Base-by-base conservation (phyloP, 2,888 invertebrate species). In the Petrophora chlorosata region DNA sequence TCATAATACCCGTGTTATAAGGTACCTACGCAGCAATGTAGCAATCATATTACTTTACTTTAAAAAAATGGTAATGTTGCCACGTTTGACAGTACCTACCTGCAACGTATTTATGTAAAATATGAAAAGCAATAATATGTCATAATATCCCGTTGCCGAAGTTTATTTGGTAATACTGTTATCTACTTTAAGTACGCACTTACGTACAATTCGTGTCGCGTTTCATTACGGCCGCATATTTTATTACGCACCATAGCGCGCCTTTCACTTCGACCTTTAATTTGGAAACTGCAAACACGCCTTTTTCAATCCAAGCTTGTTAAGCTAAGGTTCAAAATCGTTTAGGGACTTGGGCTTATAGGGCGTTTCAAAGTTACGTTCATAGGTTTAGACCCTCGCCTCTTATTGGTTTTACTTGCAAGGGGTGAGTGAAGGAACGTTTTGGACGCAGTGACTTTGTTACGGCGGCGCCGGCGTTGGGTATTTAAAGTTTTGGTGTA, bases 361-460 rank as follows among this genome's bases (percentile, higher is more conserved):
- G 77, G 84, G 78, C 85, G 80, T 87, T 85, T 71, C 76, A 68
- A 38, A 59, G 63, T 60, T 70, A 58, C 63, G 59, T 58, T 58
- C 67, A 67, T 72, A 63, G 63, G 68, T 71, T 65, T 55, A 74
- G 80, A 85, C 82, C 82, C 86, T 83, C 77, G 79, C 80, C 72
- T 84, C 85, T 88, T 85, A 90, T 90, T 90, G 89, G 89, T 83
- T 87, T 88, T 82, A 73, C 70, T 75, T 63, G 65, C 61, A 74
- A 74, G 82, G 89, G 87, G 87, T 83, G 85, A 86, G 79, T 63
- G 71, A 67, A 67, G 69, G 69, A 68, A 64, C 70, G 62, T 63
- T 60, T 54, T 50, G 71, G 46, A 65, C 70, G 83, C 59, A 53
- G 69, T 85, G 74, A 82, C 88, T 78, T 89, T 87, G 87, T 61